phyloP scores from a whole-genome alignment of 2,888 invertebrate genomes.

The Neuroscelio doddi region DNA sequence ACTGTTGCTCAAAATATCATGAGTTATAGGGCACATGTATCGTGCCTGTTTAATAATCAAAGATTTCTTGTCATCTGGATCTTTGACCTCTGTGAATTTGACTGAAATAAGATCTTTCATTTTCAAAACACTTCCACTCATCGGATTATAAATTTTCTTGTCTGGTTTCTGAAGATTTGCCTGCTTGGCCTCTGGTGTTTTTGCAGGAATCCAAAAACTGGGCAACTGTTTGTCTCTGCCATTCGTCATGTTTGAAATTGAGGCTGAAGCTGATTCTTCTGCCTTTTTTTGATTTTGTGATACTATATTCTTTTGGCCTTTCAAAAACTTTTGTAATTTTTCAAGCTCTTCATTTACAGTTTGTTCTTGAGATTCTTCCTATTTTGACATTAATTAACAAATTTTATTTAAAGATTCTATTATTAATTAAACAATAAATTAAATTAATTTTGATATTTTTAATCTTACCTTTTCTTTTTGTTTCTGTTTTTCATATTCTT shows the following conservation, averaged over 20 bases:
- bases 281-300: constrained; percentile 40
- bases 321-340: constrained; percentile 85
- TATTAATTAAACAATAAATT: not conserved
- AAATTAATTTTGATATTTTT: no score
- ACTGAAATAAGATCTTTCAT: constrained; percentile 94
- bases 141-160: constrained; percentile 85
- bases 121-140: constrained; percentile 88
- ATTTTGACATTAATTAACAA: not conserved
- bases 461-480: constrained; percentile 79
- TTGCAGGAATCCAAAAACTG: constrained; percentile 97
- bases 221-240: constrained; percentile 85
- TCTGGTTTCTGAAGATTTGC: constrained; percentile 83
- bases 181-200: constrained; percentile 88
- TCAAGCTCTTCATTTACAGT: constrained; percentile 83
- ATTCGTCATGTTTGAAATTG: constrained; percentile 86
- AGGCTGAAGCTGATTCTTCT: constrained; percentile 60
- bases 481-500: constrained; percentile 92
- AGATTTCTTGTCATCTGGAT: constrained; percentile 89
- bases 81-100: constrained; percentile 92
- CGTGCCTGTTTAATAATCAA: constrained; percentile 91
- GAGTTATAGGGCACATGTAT: constrained; percentile 98
- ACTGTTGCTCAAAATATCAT: constrained; percentile 95
- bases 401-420: not conserved
- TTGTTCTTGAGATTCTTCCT: constrained; percentile 79
- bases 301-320: constrained; percentile 85